A percentile compares a stretch with the other conserved stretches of the same genome.
These are phyloP conservation scores for Edolisoma coerulescens DNA, from an alignment of 2,113 vertebrate species.

Conservation along the genomic window DNA sequence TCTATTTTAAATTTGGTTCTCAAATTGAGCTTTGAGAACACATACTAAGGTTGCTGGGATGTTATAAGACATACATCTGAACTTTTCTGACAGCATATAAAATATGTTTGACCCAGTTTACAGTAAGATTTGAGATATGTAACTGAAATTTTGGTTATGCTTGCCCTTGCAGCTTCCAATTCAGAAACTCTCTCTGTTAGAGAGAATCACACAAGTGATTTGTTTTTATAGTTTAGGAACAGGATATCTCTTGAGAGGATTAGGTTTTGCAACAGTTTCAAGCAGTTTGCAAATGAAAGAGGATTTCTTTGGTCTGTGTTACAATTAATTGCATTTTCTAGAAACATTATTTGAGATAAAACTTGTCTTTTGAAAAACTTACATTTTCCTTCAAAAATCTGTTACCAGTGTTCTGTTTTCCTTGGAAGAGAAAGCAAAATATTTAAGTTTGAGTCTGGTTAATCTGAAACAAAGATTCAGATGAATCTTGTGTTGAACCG, in stretches of 20 bases:
- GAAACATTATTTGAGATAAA: neutral
- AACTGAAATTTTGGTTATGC: neutral
- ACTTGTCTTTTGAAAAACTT: neutral
- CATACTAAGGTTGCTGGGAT: neutral
- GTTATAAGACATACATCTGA: neutral
- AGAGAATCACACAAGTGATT: neutral
- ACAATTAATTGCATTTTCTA: neutral
- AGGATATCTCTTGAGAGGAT: conserved; percentile 3
- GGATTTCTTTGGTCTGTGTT: neutral
- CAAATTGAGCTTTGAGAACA: neutral
- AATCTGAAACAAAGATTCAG: neutral
- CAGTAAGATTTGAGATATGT: neutral
- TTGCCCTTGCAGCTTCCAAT: neutral
- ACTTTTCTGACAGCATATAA: neutral
- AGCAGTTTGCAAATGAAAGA: conserved; percentile 1
- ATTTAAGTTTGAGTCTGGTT: neutral
- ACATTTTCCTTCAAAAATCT: neutral
- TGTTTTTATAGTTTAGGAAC: neutral
- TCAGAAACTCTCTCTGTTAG: neutral
- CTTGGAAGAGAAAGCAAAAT: neutral
- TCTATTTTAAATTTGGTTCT: neutral
- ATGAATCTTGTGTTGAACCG: neutral
- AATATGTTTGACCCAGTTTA: neutral
- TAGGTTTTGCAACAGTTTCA: neutral
- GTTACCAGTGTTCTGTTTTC: neutral